Evolutionary conservation across 2,888 invertebrate genomes (phyloP), one percentile per base, ranked within the genome.

Genomic region (Philopedon plagiatum): DNA sequence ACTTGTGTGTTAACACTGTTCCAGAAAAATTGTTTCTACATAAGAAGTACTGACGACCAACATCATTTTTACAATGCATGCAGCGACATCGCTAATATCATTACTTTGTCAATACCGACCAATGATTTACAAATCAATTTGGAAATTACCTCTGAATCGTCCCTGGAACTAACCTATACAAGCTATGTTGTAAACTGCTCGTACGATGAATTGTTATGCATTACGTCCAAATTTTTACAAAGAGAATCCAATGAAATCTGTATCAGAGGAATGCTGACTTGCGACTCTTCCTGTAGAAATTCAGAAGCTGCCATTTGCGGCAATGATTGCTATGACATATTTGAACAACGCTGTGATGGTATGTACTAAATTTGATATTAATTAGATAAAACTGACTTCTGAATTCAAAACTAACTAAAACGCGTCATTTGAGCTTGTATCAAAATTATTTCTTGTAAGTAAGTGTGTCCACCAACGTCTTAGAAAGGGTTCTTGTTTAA

Each of bases 331-430:
- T 74, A 74, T 44, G 66, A 71, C n/a, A 13, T 71, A 39, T 15
- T 66, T 21, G n/a, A 39, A 21, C 65, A 74, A 34, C 37, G 70
- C 19, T 74, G 74, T 32, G 56, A 74, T 26, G 66, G 70, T 67
- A 44, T 56, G 54, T 60, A 18, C n/a, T n/a, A n/a, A n/a, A n/a
- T n/a, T n/a, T n/a, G n/a, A n/a, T n/a, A n/a, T n/a, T n/a, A n/a
- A n/a, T n/a, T n/a, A n/a, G n/a, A n/a, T n/a, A n/a, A n/a, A n/a
- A n/a, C n/a, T n/a, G n/a, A n/a, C n/a, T n/a, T n/a, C n/a, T n/a
- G n/a, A n/a, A n/a, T n/a, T n/a, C n/a, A n/a, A n/a, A n/a, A n/a
- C n/a, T n/a, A n/a, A n/a, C n/a, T n/a, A n/a, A n/a, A n/a, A n/a
- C n/a, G n/a, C n/a, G n/a, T n/a, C n/a, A n/a, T n/a, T n/a, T n/a